These are phyloP conservation scores for Cotesia vestalis DNA, from an alignment of 1,140 invertebrate genomes.

Conservation along the genomic window DNA sequence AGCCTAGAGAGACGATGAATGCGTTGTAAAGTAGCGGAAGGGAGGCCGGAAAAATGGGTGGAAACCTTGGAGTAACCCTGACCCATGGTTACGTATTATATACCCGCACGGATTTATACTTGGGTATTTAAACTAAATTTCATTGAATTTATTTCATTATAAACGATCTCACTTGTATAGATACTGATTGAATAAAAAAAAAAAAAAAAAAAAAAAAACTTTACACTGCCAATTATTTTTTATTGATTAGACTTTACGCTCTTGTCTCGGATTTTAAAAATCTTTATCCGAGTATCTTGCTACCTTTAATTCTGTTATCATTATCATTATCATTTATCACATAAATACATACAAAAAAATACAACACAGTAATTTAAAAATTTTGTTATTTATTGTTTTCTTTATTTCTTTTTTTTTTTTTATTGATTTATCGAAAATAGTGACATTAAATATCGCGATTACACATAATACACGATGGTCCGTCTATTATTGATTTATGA, in stretches of 20 bases:
- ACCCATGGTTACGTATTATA: constrained; percentile 29
- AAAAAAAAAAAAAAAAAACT: too few species aligned
- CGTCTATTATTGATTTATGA: neutral
- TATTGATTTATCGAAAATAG: constrained; percentile 13
- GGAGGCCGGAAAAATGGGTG: constrained; percentile 27
- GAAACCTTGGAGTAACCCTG: constrained; percentile 38
- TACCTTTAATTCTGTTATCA: constrained; percentile 9
- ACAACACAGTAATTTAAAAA: constrained; percentile 18
- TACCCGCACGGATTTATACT: neutral
- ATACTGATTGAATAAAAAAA: constrained; percentile 7
- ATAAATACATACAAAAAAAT: constrained; percentile 16
- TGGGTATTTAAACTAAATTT: constrained; percentile 23
- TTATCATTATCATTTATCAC: constrained; percentile 1
- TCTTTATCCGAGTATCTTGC: constrained; percentile 22
- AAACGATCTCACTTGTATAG: neutral
- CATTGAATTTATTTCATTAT: constrained; percentile 23
- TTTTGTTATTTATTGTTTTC: neutral
- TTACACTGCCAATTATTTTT: too few species aligned
- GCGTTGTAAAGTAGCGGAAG: constrained; percentile 20
- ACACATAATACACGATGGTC: constrained; percentile 1
- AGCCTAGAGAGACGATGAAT: constrained; percentile 15
- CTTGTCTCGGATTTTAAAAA: neutral
- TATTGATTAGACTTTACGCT: too few species aligned
- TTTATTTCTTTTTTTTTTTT: too few species aligned
- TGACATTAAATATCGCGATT: constrained; percentile 5